Evolutionary conservation across 2,113 vertebrate genomes (phyloP).

Genomic region (Phalacrocorax pelagicus): DNA sequence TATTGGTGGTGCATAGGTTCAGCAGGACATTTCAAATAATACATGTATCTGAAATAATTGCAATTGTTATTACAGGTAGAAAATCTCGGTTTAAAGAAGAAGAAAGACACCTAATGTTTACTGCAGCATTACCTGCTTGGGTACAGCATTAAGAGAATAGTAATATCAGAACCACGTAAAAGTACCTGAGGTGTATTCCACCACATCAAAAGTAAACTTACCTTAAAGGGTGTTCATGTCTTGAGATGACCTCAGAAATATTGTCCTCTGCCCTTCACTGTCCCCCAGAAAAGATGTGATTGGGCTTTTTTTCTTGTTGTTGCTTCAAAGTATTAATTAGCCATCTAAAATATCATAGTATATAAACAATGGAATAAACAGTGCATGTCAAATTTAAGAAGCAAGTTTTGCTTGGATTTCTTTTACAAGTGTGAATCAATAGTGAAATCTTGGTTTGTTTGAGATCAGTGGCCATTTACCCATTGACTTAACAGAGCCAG

Average conservation of each 20-base stretch:
- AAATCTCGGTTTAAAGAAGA: background rate
- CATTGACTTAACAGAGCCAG: background rate
- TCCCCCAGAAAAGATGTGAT: fast-evolving
- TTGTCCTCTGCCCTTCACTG: background rate
- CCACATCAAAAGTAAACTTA: background rate
- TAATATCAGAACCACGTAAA: background rate
- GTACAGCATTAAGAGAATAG: background rate
- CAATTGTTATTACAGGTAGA: background rate
- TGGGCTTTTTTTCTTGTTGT: background rate
- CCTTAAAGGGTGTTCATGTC: background rate
- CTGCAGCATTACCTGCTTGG: background rate
- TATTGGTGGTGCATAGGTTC: background rate
- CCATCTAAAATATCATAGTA: background rate
- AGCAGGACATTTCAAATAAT: background rate
- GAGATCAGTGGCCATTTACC: background rate
- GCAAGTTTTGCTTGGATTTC: background rate
- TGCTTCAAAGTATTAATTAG: background rate
- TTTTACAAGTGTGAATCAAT: background rate
- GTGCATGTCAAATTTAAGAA: background rate
- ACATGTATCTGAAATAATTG: background rate
- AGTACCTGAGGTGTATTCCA: background rate
- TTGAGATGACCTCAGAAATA: background rate
- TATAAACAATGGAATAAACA: background rate
- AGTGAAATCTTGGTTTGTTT: background rate
- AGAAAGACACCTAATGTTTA: background rate